Evolutionary conservation across 2,797 vertebrate genomes (phyloP), one percentile per base, ranked within the genome.

Genomic region (Danio choprae): DNA sequence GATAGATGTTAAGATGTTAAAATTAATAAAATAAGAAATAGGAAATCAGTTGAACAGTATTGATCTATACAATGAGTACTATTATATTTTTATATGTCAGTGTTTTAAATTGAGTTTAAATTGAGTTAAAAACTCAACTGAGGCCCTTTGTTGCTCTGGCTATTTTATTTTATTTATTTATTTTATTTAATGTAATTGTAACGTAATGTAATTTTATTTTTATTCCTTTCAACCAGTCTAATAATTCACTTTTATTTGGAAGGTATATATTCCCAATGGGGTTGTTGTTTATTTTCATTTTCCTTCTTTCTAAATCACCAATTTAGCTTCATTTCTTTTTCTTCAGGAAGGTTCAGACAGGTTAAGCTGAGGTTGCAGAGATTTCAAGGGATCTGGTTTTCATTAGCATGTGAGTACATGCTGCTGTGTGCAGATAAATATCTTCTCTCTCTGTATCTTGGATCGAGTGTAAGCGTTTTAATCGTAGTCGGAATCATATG

Each of bases 371-470:
- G 78, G 75, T 83, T 71, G 69, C 22, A 64, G 46, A 72, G 59
- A 83, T 83, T 85, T 74, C 78, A 83, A 59, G 51, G 70, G 81
- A 76, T 73, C 82, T 59, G 10, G 53, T 75, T 75, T 82, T 50
- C 18, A 62, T 55, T 72, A 55, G 53, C 44, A 48, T 77, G 46
- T 13, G 6, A 59, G 64, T 78, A 55, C 51, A 78, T 50, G 36
- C 36, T 12, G 38, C 38, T 80, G 11, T 74, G 48, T 46, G 40
- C 71, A 74, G 36, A 60, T 74, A 41, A 68, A 81, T 74, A 60
- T 59, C 29, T 5, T 48, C 40, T 40, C 74, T 75, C 60, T 79
- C 62, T 13, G 22, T 84, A 53, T 62, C 64, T 58, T 72, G 36
- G 16, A 65, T 77, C 9, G 11, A 55, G 64, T 79, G 69, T 46